Percentiles rank a stretch among this genome's conserved stretches.
phyloP scores from a whole-genome alignment of 2,888 invertebrate species.

The Dolichopus griseipennis region DNA sequence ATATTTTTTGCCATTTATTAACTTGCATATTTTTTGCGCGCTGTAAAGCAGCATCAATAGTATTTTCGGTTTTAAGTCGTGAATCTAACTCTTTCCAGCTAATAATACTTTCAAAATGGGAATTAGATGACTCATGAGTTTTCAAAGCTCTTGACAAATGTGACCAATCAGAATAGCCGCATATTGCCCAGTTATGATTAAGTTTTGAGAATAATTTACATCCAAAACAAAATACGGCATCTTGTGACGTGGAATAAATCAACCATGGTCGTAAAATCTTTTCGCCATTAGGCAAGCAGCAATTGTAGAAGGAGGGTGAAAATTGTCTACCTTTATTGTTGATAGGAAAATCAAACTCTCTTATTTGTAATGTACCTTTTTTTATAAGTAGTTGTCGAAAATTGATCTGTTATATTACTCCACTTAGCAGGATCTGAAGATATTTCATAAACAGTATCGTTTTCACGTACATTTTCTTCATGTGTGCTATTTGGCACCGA shows the following conservation, averaged over 20 bases:
- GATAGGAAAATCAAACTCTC: constrained; percentile 9
- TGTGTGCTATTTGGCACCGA: constrained; percentile 8
- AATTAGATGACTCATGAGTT: neutral
- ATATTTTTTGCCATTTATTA: too few species aligned
- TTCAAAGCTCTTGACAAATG: neutral
- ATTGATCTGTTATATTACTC: constrained; percentile 9
- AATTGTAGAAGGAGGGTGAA: constrained; percentile 9
- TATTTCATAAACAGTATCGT: constrained; percentile 11
- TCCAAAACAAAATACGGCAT: constrained; percentile 9
- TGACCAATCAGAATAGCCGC: constrained; percentile 7
- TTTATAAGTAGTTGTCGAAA: constrained; percentile 9
- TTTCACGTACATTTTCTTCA: constrained; percentile 8
- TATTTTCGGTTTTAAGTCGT: too few species aligned
- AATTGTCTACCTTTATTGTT: constrained; percentile 11
- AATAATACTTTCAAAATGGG: neutral
- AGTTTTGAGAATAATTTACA: constrained; percentile 8
- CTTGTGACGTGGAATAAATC: constrained; percentile 5
- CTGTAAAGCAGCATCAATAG: too few species aligned
- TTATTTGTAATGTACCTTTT: constrained; percentile 10
- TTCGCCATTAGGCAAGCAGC: constrained; percentile 11
- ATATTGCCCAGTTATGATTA: constrained; percentile 1
- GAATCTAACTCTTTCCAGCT: too few species aligned
- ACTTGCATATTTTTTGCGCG: too few species aligned
- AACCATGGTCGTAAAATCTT: constrained; percentile 1
- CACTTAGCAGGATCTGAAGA: constrained; percentile 10